Evolutionary conservation across 2,113 vertebrate species (phyloP), one percentile per base, ranked within the genome.

Genomic region (Gasterosteus aculeatus): DNA sequence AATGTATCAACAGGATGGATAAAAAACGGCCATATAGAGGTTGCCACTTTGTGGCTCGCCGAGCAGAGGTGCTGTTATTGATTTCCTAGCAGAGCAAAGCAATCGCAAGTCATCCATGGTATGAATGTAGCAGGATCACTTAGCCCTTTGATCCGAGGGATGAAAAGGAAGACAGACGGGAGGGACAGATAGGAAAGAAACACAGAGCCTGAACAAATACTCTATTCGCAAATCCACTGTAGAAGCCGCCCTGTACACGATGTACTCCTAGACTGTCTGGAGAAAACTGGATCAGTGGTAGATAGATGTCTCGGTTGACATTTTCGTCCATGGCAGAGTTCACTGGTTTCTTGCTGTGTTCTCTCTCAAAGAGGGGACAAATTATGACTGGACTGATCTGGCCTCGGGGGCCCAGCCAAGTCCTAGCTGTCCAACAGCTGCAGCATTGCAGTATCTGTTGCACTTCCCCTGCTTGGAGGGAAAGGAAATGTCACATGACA

Each of bases 31-130:
- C 35, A 29, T 29, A 26, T 26, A 26, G 22, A 26, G 22, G 22
- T 26, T 26, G 22, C 22, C 22, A 26, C 22, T 26, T 26, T 26
- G 22, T 26, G 22, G 22, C 22, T 26, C 22, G 10, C 5, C 19
- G 47, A 63, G 64, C 29, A 57, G 38, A 47, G 35, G 69, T 77
- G 60, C 66, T 54, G 3, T 18, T 54, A 84, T 87, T 81, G 84
- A 84, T 81, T 86, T 87, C 77, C 15, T 2, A 26, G 19, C 10
- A 72, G 62, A 66, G 62, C 47, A 67, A 75, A 64, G 51, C 66
- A 79, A 85, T 31, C 81, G 70, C 69, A 80, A 84, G 87, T 84
- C 81, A 87, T 84, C 75, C 68, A 64, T 57, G 63, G 58, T 38
- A 49, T 75, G 63, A 84, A 72, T 74, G 41, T 72, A 31, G 63